These are phyloP conservation scores for Teinopalpus imperialis DNA, from an alignment of 2,888 invertebrate species.

Conservation along the genomic window DNA sequence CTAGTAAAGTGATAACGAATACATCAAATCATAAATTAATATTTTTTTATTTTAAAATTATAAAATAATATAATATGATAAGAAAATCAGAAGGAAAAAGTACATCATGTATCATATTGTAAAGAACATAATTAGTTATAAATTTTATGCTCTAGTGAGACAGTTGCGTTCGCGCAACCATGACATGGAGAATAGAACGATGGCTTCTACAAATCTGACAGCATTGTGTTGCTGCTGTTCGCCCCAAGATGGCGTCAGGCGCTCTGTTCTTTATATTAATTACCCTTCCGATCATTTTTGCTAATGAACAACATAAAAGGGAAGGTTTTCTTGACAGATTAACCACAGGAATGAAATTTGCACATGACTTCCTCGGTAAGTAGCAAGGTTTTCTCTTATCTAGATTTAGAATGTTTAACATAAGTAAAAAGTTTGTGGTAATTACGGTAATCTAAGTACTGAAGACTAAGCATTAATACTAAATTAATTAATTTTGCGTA, in stretches of 20 bases:
- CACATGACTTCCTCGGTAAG: conserved; percentile 69
- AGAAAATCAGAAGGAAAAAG: neutral
- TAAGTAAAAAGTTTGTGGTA: neutral
- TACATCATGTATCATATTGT: conserved; percentile 49
- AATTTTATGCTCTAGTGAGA: conserved; percentile 60
- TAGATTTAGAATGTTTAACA: neutral
- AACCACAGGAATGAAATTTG: conserved; percentile 68
- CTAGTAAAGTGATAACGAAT: neutral
- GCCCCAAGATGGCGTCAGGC: conserved; percentile 66
- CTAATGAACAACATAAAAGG: conserved; percentile 46
- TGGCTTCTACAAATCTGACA: conserved; percentile 30
- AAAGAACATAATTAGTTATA: conserved; percentile 42
- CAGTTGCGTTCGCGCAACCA: conserved; percentile 54
- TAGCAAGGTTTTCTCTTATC: conserved; percentile 22
- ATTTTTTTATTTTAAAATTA: too few relatives aligned
- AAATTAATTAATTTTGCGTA: too few relatives aligned
- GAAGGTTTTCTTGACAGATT: conserved; percentile 63
- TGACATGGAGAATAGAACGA: conserved; percentile 61
- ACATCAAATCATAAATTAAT: too few relatives aligned
- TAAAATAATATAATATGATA: neutral
- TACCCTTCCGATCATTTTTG: conserved; percentile 38
- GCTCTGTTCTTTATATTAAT: conserved; percentile 44
- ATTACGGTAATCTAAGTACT: too few relatives aligned
- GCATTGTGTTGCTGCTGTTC: conserved; percentile 47
- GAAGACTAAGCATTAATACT: too few relatives aligned